Evolutionary conservation across 1,140 invertebrate species (phyloP).

Genomic region (Zaprionus ornatus): DNA sequence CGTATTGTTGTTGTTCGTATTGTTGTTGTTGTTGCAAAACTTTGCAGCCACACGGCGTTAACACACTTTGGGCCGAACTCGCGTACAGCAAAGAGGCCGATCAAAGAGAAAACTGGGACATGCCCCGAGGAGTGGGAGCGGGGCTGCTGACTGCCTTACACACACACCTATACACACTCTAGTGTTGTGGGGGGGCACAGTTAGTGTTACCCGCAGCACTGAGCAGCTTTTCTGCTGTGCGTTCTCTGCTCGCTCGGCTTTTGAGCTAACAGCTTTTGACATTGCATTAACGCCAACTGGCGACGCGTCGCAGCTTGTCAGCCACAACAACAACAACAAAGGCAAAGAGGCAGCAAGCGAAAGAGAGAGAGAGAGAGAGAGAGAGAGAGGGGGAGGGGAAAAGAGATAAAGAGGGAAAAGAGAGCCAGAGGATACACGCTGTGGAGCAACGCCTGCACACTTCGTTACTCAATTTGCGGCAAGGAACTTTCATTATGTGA

Average conservation of each 20-base stretch:
- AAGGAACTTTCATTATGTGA: slow-evolving; percentile 49
- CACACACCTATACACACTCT: slow-evolving; percentile 1
- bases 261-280: slow-evolving; percentile 61
- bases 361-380: neutral
- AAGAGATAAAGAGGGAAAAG: neutral
- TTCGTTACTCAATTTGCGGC: slow-evolving; percentile 53
- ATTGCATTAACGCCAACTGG: slow-evolving; percentile 50
- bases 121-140: neutral
- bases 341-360: neutral
- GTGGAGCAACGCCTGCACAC: slow-evolving; percentile 32
- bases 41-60: slow-evolving; percentile 38
- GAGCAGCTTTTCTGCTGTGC: slow-evolving; percentile 33
- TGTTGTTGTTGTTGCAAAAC: slow-evolving; percentile 28
- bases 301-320: slow-evolving; percentile 41
- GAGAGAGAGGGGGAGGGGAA: neutral
- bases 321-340: slow-evolving; percentile 4
- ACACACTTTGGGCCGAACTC: slow-evolving; percentile 54
- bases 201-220: slow-evolving; percentile 11
- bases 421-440: neutral
- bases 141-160: neutral
- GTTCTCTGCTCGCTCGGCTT: slow-evolving; percentile 23
- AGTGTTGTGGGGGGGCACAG: neutral
- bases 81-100: slow-evolving; percentile 57
- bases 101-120: slow-evolving; percentile 61
- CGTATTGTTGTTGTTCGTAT: neutral